Evolutionary conservation across 2,797 vertebrate species (phyloP), one percentile per base, ranked within the genome.

Genomic region (Spondyliosoma cantharus): DNA sequence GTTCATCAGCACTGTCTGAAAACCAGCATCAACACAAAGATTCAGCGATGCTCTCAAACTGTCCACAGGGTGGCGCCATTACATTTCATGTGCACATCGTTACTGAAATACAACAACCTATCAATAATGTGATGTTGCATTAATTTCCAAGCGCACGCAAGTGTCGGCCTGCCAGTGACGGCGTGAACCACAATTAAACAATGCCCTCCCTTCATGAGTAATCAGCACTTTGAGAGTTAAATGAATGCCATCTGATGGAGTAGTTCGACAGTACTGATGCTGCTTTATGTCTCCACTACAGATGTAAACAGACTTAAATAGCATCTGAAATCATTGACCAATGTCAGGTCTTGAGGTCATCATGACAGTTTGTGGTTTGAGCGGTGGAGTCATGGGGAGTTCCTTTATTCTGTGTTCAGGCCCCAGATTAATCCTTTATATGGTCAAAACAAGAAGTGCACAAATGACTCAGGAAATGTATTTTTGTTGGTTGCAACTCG

Each of bases 51-150:
- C 19, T 49, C 3, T 9, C 19, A 24, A 54, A 54, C 0, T 17
- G 29, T 59, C 82, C 87, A 84, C 79, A 53, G 2, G 42, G 57
- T 32, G 84, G 57, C 53, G 16, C 43, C 24, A 4, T 57, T 52
- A 13, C 0, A 50, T 49, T 27, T 16, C 27, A 53, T 24, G 27
- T 22, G 7, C 3, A 45, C 25, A 37, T 4, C 1, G 16, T 57
- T 19, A 4, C 4, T 13, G 3, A 24, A 2, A 2, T 15, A 1
- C 46, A 3, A 29, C 19, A 20, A 72, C 53, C 15, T 24, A 9
- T 43, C 17, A 46, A 16, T 1, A 37, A 42, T 20, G n/a, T 46
- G 29, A 20, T 15, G 20, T 1, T 27, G 3, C 29, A 52, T 27
- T 29, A 29, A 43, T n/a, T 12, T 59, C 32, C 24, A 43, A 15